Evolutionary conservation across 2,888 invertebrate species (phyloP).

Genomic region (Drosophila tripunctata): DNA sequence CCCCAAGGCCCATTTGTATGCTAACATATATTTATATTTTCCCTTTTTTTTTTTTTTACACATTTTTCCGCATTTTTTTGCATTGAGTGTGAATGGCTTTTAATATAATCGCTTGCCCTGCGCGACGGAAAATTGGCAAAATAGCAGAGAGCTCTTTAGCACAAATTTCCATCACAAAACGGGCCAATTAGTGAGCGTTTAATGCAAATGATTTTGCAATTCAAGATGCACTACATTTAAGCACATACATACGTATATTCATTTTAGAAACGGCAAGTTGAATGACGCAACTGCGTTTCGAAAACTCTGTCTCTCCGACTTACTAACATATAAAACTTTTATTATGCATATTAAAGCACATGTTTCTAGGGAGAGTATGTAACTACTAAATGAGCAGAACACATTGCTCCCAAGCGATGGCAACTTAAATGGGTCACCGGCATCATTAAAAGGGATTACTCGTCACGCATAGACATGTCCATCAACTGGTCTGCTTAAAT

Average conservation of each 20-base stretch:
- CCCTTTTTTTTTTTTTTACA: conserved; percentile 9
- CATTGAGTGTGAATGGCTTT: conserved; percentile 52
- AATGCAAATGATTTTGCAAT: conserved; percentile 63
- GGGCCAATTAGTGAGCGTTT: conserved; percentile 70
- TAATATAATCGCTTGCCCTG: conserved; percentile 53
- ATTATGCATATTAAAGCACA: conserved; percentile 45
- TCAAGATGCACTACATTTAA: too few relatives aligned
- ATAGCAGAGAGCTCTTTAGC: conserved; percentile 40
- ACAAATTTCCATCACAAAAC: conserved; percentile 73
- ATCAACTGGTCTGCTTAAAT: conserved; percentile 50
- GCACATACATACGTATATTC: too few relatives aligned
- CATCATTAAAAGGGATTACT: conserved; percentile 65
- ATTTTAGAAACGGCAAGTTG: conserved; percentile 1
- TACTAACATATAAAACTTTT: conserved; percentile 48
- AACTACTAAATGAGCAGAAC: conserved; percentile 10
- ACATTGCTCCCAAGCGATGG: conserved; percentile 46
- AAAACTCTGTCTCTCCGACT: background rate
- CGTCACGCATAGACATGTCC: conserved; percentile 35
- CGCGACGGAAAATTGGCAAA: conserved; percentile 10
- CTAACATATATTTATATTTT: conserved; percentile 40
- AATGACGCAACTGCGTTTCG: background rate
- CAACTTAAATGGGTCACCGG: conserved; percentile 65
- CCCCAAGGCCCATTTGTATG: conserved; percentile 52
- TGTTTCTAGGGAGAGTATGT: conserved; percentile 2
- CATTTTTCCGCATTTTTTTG: background rate